phyloP scores from a whole-genome alignment of 2,797 vertebrate genomes.

The Clarias fuscus region DNA sequence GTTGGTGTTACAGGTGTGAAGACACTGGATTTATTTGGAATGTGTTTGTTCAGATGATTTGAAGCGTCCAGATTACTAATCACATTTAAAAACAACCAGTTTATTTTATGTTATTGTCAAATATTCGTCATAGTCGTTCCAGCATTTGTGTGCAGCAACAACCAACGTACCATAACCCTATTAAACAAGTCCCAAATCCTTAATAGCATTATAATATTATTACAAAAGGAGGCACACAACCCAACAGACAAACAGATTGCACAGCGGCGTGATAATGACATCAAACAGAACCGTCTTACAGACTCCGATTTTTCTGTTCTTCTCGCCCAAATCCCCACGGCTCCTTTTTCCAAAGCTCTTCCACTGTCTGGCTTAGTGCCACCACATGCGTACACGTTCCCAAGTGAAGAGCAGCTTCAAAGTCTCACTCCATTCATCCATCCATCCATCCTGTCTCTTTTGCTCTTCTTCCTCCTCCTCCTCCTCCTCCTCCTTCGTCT shows the following conservation, averaged over 20 bases:
- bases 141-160: slow-evolving; percentile 24
- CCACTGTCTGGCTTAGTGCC: slow-evolving; percentile 29
- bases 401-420: slow-evolving; percentile 29
- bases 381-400: slow-evolving; percentile 26
- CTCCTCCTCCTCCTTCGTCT: slow-evolving; percentile 41
- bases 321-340: slow-evolving; percentile 29
- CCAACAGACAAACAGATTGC: slow-evolving; percentile 40
- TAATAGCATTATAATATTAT: slow-evolving; percentile 14
- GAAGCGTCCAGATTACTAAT: neutral
- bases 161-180: slow-evolving; percentile 13
- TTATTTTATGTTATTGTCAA: neutral
- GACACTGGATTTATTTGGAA: neutral
- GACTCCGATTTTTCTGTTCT: slow-evolving; percentile 35
- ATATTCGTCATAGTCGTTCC: neutral
- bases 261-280: slow-evolving; percentile 45
- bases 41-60: neutral
- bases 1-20: too few relatives aligned
- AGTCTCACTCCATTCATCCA: slow-evolving; percentile 20
- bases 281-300: slow-evolving; percentile 44
- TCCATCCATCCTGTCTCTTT: slow-evolving; percentile 23
- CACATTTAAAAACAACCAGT: neutral
- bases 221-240: slow-evolving; percentile 19
- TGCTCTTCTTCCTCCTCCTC: neutral
- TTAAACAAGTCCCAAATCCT: slow-evolving; percentile 13
- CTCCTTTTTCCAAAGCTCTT: slow-evolving; percentile 11